Evolutionary conservation across 2,888 invertebrate species (phyloP).

Genomic region (Nemurella pictetii): DNA sequence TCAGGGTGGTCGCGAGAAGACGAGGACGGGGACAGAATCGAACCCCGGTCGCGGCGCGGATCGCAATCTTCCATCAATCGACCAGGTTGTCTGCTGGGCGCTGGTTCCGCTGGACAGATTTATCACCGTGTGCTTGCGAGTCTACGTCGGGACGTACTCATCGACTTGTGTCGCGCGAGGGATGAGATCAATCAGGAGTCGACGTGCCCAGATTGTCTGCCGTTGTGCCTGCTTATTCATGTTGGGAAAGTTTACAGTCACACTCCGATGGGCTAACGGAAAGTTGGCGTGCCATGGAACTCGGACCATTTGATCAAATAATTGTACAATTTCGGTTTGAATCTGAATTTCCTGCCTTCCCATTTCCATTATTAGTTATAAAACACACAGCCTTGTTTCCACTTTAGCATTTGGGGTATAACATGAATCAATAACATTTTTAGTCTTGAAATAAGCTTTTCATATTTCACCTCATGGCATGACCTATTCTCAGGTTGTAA

Average conservation of each 20-base stretch:
- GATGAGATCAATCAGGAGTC: background rate
- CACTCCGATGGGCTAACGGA: background rate
- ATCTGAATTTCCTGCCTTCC: background rate
- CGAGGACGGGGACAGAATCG: no score
- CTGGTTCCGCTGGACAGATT: no score
- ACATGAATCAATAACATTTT: background rate
- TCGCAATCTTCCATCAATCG: no score
- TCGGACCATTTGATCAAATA: background rate
- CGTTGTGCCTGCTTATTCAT: background rate
- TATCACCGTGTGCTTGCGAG: no score
- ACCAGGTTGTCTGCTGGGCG: no score
- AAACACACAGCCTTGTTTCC: background rate
- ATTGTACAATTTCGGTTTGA: background rate
- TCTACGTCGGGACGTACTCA: no score
- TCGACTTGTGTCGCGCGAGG: background rate
- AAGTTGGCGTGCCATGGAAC: background rate
- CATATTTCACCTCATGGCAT: no score
- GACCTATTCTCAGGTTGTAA: no score
- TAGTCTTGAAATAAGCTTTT: no score
- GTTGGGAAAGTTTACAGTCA: background rate
- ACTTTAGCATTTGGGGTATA: background rate
- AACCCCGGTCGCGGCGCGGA: no score
- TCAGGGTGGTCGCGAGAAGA: no score
- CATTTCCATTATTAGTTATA: background rate
- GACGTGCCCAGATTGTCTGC: background rate